These are phyloP conservation scores for Styela plicata DNA, from an alignment of 23 tunicate genomes.

Conservation along the genomic window DNA sequence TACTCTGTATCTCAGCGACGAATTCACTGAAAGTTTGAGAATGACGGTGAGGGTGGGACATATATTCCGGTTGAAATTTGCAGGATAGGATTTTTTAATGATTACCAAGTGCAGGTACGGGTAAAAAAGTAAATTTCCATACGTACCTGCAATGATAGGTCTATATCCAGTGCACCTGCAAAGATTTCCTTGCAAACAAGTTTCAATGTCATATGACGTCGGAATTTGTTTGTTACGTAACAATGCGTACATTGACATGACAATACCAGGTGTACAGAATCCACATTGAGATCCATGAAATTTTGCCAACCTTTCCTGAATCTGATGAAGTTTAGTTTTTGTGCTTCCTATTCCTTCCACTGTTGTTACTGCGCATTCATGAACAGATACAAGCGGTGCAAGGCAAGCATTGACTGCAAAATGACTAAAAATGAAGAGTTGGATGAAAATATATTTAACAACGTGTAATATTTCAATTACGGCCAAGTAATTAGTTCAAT, in stretches of 20 bases:
- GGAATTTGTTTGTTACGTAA: constrained; percentile 80
- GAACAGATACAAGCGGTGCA: constrained; percentile 74
- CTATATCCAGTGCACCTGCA: constrained; percentile 97
- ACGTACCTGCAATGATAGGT: constrained; percentile 74
- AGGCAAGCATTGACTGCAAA: constrained; percentile 82
- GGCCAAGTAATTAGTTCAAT: no score
- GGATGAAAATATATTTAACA: not conserved
- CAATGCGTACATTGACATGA: constrained; percentile 96
- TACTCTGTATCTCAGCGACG: no score
- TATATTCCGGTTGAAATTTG: no score
- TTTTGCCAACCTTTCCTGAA: constrained; percentile 82
- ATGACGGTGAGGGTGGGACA: no score
- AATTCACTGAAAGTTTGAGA: no score
- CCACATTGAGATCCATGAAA: constrained; percentile 97
- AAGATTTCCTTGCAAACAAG: constrained; percentile 83
- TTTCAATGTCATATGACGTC: constrained; percentile 59
- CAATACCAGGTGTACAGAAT: constrained; percentile 96
- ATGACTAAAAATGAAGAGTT: constrained; percentile 41
- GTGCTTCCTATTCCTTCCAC: constrained; percentile 96
- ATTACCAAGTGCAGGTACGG: no score
- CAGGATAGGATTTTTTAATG: no score
- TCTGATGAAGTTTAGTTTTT: constrained; percentile 71
- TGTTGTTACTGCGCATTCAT: constrained; percentile 79
- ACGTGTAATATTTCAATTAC: no score
- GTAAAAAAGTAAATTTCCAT: no score